These are phyloP conservation scores for Microcebus griseorufus DNA, from an alignment of 2,113 vertebrate species.

Conservation along the genomic window DNA sequence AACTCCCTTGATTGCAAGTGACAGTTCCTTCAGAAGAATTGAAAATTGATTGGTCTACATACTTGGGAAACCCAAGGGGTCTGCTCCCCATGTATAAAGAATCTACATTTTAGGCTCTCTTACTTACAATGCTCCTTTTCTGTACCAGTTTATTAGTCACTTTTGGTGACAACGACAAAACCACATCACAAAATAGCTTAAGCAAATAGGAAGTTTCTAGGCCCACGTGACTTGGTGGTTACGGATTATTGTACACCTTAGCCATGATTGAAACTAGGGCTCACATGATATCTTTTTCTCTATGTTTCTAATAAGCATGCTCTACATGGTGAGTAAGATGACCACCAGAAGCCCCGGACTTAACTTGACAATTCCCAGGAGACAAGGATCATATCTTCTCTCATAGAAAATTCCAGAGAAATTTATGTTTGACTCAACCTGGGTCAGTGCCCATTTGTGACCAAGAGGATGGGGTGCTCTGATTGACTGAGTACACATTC, in stretches of 20 bases:
- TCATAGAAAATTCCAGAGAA: slow-evolving; percentile 3
- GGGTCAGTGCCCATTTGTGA: background rate
- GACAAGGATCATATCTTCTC: background rate
- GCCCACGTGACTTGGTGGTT: background rate
- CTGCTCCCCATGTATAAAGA: background rate
- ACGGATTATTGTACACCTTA: background rate
- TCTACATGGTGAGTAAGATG: background rate
- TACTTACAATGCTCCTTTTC: background rate
- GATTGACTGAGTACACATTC: background rate
- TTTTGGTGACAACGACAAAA: background rate
- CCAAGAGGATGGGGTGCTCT: background rate
- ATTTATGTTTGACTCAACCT: background rate
- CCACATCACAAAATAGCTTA: background rate
- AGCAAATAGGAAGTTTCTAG: background rate
- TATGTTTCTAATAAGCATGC: background rate
- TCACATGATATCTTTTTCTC: background rate
- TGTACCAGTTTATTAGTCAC: background rate
- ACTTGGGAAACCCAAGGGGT: background rate
- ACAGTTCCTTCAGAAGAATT: slow-evolving; percentile 24
- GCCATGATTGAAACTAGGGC: background rate
- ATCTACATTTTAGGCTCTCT: background rate
- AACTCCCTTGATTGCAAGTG: background rate
- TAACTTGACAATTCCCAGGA: background rate
- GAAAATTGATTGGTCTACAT: background rate
- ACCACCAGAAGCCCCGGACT: background rate